A percentile compares a stretch with the other conserved stretches of the same genome.
Conservation (phyloP, 2,888 invertebrate genomes). For the Leptopilina syphax region DNA sequence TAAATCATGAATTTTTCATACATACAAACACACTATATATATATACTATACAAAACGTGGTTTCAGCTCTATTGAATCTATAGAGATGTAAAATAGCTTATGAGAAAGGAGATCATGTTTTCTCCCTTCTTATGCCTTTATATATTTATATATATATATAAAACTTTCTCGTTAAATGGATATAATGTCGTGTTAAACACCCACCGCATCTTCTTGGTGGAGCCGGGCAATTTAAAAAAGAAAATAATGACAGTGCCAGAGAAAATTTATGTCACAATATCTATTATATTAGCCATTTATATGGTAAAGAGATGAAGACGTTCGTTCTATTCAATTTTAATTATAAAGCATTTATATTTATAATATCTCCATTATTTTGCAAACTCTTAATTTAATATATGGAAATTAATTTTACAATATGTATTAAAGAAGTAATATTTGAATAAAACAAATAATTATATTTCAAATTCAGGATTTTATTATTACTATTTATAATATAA, state of each 20-base stretch:
- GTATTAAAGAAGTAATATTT: too few species aligned
- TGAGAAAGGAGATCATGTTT: not conserved
- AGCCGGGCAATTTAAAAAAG: conserved; percentile 26
- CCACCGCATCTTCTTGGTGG: conserved; percentile 17
- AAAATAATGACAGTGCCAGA: conserved; percentile 14
- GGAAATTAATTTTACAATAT: too few species aligned
- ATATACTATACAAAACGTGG: too few species aligned
- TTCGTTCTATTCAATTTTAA: not conserved
- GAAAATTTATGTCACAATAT: conserved; percentile 33
- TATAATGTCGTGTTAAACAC: conserved; percentile 52
- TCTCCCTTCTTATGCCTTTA: conserved; percentile 43
- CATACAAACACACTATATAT: not conserved
- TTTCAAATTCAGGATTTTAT: too few species aligned
- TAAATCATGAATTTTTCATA: not conserved
- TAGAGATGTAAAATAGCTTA: conserved; percentile 13
- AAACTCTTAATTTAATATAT: too few species aligned
- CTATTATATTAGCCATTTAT: conserved; percentile 33
- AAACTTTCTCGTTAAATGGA: conserved; percentile 52
- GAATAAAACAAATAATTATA: too few species aligned
- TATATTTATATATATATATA: not conserved
- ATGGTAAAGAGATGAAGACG: not conserved
- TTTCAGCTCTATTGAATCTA: not conserved
- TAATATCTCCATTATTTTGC: not conserved
- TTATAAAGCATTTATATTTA: not conserved
- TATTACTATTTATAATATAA: too few species aligned